Conservation (phyloP, 2,888 invertebrate genomes). For the Eulithis testata region DNA sequence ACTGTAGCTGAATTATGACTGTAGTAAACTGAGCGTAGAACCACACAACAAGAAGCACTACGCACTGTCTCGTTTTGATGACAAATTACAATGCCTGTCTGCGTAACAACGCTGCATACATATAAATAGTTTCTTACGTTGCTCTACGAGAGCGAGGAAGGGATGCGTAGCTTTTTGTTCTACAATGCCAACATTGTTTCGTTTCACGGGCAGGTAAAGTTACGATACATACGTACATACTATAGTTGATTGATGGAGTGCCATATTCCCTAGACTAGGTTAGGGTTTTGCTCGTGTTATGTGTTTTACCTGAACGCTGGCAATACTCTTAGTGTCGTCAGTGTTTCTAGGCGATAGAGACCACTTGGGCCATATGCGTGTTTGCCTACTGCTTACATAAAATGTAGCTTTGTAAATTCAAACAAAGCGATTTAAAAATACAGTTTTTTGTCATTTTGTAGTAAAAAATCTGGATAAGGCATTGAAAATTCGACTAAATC, state of each 20-base stretch:
- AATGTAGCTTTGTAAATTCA: too few species aligned
- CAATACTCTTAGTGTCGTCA: too few species aligned
- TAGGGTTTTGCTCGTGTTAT: slow-evolving; percentile 16
- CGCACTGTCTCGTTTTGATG: slow-evolving; percentile 38
- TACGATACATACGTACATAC: slow-evolving; percentile 8
- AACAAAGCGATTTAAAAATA: too few species aligned
- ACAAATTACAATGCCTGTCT: slow-evolving; percentile 45
- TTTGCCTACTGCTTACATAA: too few species aligned
- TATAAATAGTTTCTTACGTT: slow-evolving; percentile 35
- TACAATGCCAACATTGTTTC: slow-evolving; percentile 34
- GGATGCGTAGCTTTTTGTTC: slow-evolving; percentile 41
- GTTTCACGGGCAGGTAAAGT: slow-evolving; percentile 35
- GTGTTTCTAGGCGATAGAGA: too few species aligned
- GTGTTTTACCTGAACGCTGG: too few species aligned
- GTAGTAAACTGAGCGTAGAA: slow-evolving; percentile 5
- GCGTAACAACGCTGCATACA: slow-evolving; percentile 33
- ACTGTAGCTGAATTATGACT: neutral
- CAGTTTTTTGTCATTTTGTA: too few species aligned
- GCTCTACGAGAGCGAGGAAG: slow-evolving; percentile 32
- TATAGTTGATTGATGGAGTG: slow-evolving; percentile 39
- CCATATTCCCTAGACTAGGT: slow-evolving; percentile 34
- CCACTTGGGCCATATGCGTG: too few species aligned
- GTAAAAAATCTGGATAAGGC: too few species aligned
- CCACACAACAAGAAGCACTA: slow-evolving; percentile 20
- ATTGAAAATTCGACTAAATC: too few species aligned